A percentile compares a stretch with the other conserved stretches of the same genome.
Evolutionary conservation across 2,888 invertebrate genomes (phyloP).

Genomic region (Hypselothyrea guttata): DNA sequence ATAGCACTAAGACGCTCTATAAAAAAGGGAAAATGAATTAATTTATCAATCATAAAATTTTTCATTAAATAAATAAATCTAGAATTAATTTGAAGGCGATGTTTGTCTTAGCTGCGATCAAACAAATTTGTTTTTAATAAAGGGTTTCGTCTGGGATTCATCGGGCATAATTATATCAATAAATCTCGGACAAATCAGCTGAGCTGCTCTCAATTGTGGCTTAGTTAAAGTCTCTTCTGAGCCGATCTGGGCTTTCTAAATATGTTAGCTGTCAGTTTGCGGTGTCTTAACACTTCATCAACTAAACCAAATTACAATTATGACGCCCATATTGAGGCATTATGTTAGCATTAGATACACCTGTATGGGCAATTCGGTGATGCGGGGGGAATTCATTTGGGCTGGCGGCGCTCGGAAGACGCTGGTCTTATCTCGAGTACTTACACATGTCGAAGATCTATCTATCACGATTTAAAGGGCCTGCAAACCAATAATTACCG

Average conservation of each 20-base stretch:
- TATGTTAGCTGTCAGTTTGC: slow-evolving; percentile 29
- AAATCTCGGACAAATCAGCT: no score
- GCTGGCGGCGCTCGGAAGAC: slow-evolving; percentile 60
- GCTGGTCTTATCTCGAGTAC: slow-evolving; percentile 44
- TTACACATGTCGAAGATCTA: slow-evolving; percentile 52
- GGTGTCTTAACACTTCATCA: slow-evolving; percentile 47
- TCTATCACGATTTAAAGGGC: slow-evolving; percentile 66
- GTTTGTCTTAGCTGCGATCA: no score
- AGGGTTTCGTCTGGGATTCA: no score
- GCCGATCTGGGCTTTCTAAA: slow-evolving; percentile 44
- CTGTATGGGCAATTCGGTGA: slow-evolving; percentile 36
- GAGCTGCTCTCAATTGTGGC: no score
- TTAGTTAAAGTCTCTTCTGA: no score
- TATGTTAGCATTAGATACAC: slow-evolving; percentile 55
- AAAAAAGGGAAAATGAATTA: no score
- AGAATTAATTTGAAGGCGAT: no score
- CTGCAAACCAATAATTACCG: slow-evolving; percentile 71
- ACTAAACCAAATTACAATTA: slow-evolving; percentile 51
- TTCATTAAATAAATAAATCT: no score
- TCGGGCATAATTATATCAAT: no score
- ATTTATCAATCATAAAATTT: no score
- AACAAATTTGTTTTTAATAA: no score
- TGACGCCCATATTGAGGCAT: slow-evolving; percentile 60
- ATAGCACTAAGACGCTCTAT: no score
- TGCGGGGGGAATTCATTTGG: slow-evolving; percentile 42